Percentiles rank a stretch among this genome's conserved stretches.
Conservation (phyloP, 2,888 invertebrate genomes). For the Rhamphomyia laevipes region DNA sequence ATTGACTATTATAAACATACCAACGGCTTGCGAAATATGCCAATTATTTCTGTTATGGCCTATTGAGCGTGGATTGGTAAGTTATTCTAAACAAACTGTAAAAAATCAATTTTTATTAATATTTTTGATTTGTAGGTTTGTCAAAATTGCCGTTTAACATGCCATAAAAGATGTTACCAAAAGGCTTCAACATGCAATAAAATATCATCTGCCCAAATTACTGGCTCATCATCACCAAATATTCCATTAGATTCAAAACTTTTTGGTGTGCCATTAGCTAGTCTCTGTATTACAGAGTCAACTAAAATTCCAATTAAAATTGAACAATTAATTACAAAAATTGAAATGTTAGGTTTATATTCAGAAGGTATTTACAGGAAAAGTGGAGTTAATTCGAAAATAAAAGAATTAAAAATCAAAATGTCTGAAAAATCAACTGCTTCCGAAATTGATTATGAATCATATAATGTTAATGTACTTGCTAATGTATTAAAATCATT, state of each 20-base stretch:
- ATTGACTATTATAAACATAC: slow-evolving; percentile 85
- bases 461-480: slow-evolving; percentile 79
- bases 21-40: slow-evolving; percentile 92
- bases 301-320: slow-evolving; percentile 70
- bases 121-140: slow-evolving; percentile 37
- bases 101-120: background rate
- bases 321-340: slow-evolving; percentile 75
- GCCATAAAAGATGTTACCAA: slow-evolving; percentile 87
- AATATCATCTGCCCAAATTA: slow-evolving; percentile 43
- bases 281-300: slow-evolving; percentile 59
- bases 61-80: slow-evolving; percentile 72
- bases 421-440: slow-evolving; percentile 60
- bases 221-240: slow-evolving; percentile 17
- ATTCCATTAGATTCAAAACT: slow-evolving; percentile 37
- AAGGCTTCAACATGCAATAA: slow-evolving; percentile 64
- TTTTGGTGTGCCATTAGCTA: slow-evolving; percentile 69
- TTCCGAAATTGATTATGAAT: slow-evolving; percentile 58
- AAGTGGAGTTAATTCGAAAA: background rate
- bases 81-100: slow-evolving; percentile 2
- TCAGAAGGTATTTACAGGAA: background rate
- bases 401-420: slow-evolving; percentile 56
- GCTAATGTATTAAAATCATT: slow-evolving; percentile 82
- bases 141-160: slow-evolving; percentile 75
- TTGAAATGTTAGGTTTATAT: slow-evolving; percentile 50
- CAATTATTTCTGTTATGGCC: slow-evolving; percentile 93